A percentile compares a stretch with the other conserved stretches of the same genome.
phyloP scores from a whole-genome alignment of 2,888 invertebrate species.

The Metallyticus violacea region DNA sequence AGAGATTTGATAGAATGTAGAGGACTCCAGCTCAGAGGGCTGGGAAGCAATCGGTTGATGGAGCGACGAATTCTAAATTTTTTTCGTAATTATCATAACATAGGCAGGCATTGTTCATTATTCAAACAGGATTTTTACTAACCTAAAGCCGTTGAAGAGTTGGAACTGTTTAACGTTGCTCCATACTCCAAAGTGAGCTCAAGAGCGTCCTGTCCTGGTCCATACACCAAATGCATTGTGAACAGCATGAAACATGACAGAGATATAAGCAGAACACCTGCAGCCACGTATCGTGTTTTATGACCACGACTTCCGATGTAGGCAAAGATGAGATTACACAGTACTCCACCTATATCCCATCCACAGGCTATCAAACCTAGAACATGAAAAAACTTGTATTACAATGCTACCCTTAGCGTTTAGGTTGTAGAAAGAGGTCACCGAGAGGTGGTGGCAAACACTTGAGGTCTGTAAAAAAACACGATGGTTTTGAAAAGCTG shows the following conservation, averaged over 20 bases:
- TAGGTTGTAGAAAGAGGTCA: too few relatives aligned
- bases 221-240: conserved; percentile 39
- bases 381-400: neutral
- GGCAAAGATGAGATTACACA: conserved; percentile 37
- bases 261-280: neutral
- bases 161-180: conserved; percentile 2
- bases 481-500: too few relatives aligned
- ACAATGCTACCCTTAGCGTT: too few relatives aligned
- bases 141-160: neutral
- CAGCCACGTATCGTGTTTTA: neutral
- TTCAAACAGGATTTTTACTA: too few relatives aligned
- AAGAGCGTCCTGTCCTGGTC: conserved; percentile 37
- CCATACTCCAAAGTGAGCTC: conserved; percentile 35
- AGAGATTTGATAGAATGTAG: too few relatives aligned
- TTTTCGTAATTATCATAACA: too few relatives aligned
- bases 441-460: too few relatives aligned
- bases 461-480: too few relatives aligned
- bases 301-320: conserved; percentile 29
- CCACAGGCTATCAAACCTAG: neutral
- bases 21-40: too few relatives aligned
- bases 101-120: too few relatives aligned
- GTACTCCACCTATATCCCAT: conserved; percentile 21
- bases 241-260: conserved; percentile 34
- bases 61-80: too few relatives aligned
- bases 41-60: too few relatives aligned